A percentile compares a stretch with the other conserved stretches of the same genome.
Conservation (phyloP, 1,140 invertebrate genomes). For the Procambarus clarkii region DNA sequence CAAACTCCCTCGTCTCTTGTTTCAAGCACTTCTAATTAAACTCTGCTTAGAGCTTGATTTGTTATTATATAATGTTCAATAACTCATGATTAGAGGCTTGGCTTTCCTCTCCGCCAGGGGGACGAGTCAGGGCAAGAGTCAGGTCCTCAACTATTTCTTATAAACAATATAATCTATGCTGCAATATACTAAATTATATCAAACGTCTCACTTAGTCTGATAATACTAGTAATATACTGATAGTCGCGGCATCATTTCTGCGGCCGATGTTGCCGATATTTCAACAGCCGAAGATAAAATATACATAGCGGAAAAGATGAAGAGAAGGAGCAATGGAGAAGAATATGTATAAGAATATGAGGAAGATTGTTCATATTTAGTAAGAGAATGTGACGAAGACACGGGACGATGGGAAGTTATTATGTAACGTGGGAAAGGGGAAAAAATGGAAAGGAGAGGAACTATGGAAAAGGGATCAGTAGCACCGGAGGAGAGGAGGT, state of each 20-base stretch:
- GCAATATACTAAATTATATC: not conserved
- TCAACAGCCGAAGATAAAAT: not conserved
- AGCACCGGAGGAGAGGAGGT: too few species aligned
- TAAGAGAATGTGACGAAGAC: too few species aligned
- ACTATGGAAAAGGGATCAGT: too few species aligned
- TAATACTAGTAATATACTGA: not conserved
- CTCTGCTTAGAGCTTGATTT: not conserved
- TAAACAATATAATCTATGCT: not conserved
- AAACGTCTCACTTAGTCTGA: not conserved
- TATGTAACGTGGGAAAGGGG: too few species aligned
- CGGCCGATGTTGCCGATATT: not conserved
- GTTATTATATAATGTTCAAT: conserved; percentile 11
- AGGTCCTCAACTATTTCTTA: not conserved
- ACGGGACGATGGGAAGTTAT: too few species aligned
- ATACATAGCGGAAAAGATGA: not conserved
- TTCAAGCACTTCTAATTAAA: not conserved
- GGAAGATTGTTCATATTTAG: too few species aligned
- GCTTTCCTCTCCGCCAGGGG: not conserved
- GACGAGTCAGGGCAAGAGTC: not conserved
- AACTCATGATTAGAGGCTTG: not conserved
- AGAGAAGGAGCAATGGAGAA: too few species aligned
- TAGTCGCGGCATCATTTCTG: not conserved
- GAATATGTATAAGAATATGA: too few species aligned
- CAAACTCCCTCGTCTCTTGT: not conserved
- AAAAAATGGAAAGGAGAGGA: too few species aligned